Percentiles rank a stretch among this genome's conserved stretches.
Conservation (phyloP, 2,888 invertebrate species). For the Quadroppia sp. region DNA sequence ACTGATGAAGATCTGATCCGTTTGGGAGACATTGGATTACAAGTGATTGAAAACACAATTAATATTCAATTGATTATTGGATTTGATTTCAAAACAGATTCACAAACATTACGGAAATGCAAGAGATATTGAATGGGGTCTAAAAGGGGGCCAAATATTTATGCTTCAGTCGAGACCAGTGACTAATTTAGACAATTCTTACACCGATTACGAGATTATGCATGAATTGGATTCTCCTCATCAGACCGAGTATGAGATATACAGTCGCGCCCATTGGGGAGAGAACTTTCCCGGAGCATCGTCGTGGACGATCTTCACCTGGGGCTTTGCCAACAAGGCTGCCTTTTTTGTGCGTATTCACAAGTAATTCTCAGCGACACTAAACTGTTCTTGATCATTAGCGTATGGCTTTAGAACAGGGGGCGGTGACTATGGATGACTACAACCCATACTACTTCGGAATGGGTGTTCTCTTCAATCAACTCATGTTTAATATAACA, state of each 20-base stretch:
- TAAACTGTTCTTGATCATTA: neutral
- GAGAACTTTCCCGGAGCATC: slow-evolving; percentile 45
- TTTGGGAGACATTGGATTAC: slow-evolving; percentile 8
- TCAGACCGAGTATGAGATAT: slow-evolving; percentile 41
- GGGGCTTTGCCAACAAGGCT: too few species aligned
- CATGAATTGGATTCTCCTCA: slow-evolving; percentile 66
- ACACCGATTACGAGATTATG: slow-evolving; percentile 70
- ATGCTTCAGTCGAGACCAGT: slow-evolving; percentile 74
- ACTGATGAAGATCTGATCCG: neutral
- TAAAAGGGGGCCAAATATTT: slow-evolving; percentile 57
- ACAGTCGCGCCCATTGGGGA: slow-evolving; percentile 45
- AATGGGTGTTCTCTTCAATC: slow-evolving; percentile 12
- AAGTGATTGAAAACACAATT: too few species aligned
- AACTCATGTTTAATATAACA: slow-evolving; percentile 30
- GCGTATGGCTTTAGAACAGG: neutral
- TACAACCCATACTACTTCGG: slow-evolving; percentile 8
- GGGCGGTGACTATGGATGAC: neutral
- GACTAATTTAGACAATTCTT: slow-evolving; percentile 66
- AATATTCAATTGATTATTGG: too few species aligned
- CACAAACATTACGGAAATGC: slow-evolving; percentile 53
- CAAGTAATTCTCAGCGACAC: too few species aligned
- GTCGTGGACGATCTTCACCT: slow-evolving; percentile 13
- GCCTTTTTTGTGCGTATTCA: too few species aligned
- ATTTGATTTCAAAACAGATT: too few species aligned
- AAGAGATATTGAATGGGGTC: slow-evolving; percentile 77